Percentiles rank a stretch among this genome's conserved stretches.
These are phyloP conservation scores for Gila robusta DNA, from an alignment of 2,797 vertebrate genomes.

Conservation along the genomic window DNA sequence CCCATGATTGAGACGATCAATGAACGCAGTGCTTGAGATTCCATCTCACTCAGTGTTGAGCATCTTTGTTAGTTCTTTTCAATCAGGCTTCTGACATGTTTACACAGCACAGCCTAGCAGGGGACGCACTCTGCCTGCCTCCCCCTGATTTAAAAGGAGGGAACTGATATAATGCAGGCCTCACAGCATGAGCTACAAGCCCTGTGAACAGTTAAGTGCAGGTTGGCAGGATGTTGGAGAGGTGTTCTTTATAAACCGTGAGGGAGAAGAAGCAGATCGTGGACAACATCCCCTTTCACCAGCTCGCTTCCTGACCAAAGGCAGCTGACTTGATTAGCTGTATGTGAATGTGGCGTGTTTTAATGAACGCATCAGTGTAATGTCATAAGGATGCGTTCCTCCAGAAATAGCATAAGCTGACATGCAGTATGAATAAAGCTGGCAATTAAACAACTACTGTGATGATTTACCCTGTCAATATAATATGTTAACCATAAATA, in stretches of 20 bases:
- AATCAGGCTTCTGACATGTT: slow-evolving; percentile 21
- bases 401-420: neutral
- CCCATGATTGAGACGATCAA: neutral
- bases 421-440: neutral
- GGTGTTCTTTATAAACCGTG: slow-evolving; percentile 1
- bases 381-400: neutral
- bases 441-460: neutral
- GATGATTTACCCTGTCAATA: neutral
- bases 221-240: slow-evolving; percentile 38
- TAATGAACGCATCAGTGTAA: neutral
- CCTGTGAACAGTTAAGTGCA: slow-evolving; percentile 14
- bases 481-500: neutral
- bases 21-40: slow-evolving; percentile 1
- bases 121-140: slow-evolving; percentile 10
- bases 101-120: slow-evolving; percentile 30
- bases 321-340: slow-evolving; percentile 18
- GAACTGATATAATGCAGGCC: slow-evolving; percentile 20
- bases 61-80: slow-evolving; percentile 21
- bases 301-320: slow-evolving; percentile 16
- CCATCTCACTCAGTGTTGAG: neutral
- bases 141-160: slow-evolving; percentile 26
- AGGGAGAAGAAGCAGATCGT: slow-evolving; percentile 9
- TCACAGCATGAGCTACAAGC: slow-evolving; percentile 14
- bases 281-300: slow-evolving; percentile 16
- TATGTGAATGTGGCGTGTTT: neutral